Conservation (phyloP, 2,888 invertebrate species). For the Entomobrya proxima region DNA sequence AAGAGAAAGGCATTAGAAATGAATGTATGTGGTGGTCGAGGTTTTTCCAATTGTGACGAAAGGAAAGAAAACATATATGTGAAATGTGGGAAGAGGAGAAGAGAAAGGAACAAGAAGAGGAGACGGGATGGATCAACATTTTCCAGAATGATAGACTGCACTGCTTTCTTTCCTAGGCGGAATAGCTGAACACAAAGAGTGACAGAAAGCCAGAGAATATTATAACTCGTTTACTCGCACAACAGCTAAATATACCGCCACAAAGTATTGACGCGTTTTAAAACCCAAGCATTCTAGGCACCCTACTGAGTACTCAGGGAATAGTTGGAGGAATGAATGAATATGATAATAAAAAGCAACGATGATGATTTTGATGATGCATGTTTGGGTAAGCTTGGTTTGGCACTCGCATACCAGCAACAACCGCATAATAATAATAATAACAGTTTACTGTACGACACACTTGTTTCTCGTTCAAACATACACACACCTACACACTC, state of each 20-base stretch:
- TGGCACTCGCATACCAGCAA: not conserved
- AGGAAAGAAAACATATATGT: not conserved
- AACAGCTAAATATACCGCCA: no score
- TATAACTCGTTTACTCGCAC: no score
- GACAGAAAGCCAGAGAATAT: no score
- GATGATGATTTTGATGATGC: not conserved
- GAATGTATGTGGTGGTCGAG: not conserved
- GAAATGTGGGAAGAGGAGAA: not conserved
- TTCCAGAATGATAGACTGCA: not conserved
- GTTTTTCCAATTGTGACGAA: not conserved
- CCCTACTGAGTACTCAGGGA: no score
- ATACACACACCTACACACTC: no score
- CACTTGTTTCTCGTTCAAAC: not conserved
- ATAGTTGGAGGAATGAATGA: not conserved
- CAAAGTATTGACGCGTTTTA: no score
- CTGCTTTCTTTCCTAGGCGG: no score
- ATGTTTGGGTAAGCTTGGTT: not conserved
- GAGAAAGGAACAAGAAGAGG: not conserved
- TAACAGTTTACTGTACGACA: not conserved
- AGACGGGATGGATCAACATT: conserved; percentile 11
- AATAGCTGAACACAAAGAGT: no score
- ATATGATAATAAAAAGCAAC: conserved; percentile 14
- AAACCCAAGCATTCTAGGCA: no score
- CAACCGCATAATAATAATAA: not conserved
- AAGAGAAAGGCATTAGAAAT: not conserved